phyloP scores from a whole-genome alignment of 1,140 invertebrate species.

The Nasonia giraulti region DNA sequence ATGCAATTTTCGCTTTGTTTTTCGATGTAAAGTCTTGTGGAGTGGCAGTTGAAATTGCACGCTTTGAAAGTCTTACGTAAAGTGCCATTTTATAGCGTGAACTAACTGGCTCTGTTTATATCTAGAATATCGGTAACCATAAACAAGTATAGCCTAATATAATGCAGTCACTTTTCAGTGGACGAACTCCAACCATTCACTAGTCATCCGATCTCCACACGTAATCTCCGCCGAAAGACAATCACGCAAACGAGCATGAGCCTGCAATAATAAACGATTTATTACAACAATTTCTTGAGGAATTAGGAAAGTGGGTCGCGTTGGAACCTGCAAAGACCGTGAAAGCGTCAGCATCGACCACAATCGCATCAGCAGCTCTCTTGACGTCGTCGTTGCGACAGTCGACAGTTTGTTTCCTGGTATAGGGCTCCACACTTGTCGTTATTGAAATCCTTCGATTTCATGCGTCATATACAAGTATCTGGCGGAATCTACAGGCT shows the following conservation, averaged over 20 bases:
- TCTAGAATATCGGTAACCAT: no score
- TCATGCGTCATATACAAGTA: no score
- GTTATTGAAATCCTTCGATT: no score
- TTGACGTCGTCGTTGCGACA: background rate
- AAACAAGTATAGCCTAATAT: no score
- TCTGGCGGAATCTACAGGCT: background rate
- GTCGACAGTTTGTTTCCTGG: slow-evolving; percentile 16
- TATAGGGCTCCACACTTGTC: background rate
- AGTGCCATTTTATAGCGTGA: no score
- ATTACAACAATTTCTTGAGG: slow-evolving; percentile 1
- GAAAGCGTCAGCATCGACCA: slow-evolving; percentile 9
- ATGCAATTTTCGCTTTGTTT: no score
- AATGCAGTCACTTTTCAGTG: background rate
- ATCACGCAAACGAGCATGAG: background rate
- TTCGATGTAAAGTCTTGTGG: no score
- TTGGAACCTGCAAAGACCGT: slow-evolving; percentile 17
- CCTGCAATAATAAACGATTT: slow-evolving; percentile 4
- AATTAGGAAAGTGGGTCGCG: slow-evolving; percentile 38
- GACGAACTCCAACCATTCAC: background rate
- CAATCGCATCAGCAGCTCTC: background rate
- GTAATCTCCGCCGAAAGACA: background rate
- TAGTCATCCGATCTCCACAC: background rate
- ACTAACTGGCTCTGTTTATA: no score
- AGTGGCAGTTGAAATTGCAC: no score
- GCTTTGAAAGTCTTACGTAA: no score